A percentile compares a stretch with the other conserved stretches of the same genome.
phyloP scores from a whole-genome alignment of 2,113 vertebrate species.

The Edolisoma coerulescens region DNA sequence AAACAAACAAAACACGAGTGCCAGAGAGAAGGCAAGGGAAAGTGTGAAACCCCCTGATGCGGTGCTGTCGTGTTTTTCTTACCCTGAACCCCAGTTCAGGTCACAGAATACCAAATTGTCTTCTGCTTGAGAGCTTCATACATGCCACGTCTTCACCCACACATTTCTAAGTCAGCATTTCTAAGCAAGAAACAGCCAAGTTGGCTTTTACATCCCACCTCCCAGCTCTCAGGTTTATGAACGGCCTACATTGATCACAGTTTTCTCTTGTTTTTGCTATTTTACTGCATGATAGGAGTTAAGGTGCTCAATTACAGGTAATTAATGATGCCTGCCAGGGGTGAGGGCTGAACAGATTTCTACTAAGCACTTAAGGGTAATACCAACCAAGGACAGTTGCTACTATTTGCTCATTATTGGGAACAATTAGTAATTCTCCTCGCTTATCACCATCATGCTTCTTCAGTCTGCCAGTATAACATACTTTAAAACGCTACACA shows the following conservation, averaged over 20 bases:
- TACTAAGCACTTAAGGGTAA: not conserved
- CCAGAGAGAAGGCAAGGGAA: not conserved
- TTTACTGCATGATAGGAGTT: not conserved
- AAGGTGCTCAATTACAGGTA: not conserved
- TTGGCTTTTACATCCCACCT: not conserved
- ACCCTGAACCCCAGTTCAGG: not conserved
- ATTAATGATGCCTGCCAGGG: not conserved
- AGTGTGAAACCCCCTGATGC: not conserved
- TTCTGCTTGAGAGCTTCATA: not conserved
- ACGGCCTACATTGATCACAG: fast-evolving
- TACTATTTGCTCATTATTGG: not conserved
- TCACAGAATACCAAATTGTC: not conserved
- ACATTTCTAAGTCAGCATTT: not conserved
- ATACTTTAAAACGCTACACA: not conserved
- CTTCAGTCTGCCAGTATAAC: not conserved
- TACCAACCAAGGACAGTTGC: not conserved
- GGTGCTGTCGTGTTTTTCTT: not conserved
- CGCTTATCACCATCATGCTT: not conserved
- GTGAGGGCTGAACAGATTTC: not conserved
- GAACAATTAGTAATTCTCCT: not conserved
- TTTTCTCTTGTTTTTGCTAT: not conserved
- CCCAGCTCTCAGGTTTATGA: not conserved
- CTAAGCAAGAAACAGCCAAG: not conserved
- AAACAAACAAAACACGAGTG: not conserved
- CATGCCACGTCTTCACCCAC: not conserved